Conservation (phyloP, 2,888 invertebrate species). For the Amphipyra tragopoginis region DNA sequence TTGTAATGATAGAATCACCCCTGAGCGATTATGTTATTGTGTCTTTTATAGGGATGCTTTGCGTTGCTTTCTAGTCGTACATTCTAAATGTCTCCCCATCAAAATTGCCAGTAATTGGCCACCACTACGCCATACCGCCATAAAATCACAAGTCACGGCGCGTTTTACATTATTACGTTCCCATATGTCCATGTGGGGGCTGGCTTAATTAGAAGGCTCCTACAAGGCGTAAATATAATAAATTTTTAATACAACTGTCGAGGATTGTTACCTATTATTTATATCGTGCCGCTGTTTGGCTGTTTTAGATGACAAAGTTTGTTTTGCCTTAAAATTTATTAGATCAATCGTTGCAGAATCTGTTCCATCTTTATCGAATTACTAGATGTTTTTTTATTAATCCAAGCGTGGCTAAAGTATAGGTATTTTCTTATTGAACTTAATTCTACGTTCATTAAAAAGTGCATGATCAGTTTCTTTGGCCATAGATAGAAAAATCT, state of each 20-base stretch:
- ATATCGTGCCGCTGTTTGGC: background rate
- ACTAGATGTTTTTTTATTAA: too few species aligned
- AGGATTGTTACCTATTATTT: background rate
- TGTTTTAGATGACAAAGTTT: too few species aligned
- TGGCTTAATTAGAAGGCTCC: constrained; percentile 44
- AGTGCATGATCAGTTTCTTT: too few species aligned
- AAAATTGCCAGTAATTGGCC: constrained; percentile 52
- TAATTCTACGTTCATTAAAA: too few species aligned
- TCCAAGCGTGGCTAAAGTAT: too few species aligned
- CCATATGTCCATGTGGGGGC: constrained; percentile 43
- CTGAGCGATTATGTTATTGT: too few species aligned
- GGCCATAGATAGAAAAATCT: too few species aligned
- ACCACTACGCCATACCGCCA: constrained; percentile 38
- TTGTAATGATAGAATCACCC: too few species aligned
- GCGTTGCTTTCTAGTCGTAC: constrained; percentile 20
- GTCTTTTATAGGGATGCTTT: too few species aligned
- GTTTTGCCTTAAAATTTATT: background rate
- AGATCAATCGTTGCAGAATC: background rate
- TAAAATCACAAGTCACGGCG: constrained; percentile 52
- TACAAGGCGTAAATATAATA: constrained; percentile 35
- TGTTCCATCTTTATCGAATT: background rate
- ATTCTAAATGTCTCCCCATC: constrained; percentile 35
- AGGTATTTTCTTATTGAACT: too few species aligned
- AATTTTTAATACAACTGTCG: constrained; percentile 37
- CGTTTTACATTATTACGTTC: constrained; percentile 50